Percentiles rank a stretch among this genome's conserved stretches.
These are phyloP conservation scores for Dromiciops gliroides DNA, from an alignment of 2,113 vertebrate genomes.

Conservation along the genomic window DNA sequence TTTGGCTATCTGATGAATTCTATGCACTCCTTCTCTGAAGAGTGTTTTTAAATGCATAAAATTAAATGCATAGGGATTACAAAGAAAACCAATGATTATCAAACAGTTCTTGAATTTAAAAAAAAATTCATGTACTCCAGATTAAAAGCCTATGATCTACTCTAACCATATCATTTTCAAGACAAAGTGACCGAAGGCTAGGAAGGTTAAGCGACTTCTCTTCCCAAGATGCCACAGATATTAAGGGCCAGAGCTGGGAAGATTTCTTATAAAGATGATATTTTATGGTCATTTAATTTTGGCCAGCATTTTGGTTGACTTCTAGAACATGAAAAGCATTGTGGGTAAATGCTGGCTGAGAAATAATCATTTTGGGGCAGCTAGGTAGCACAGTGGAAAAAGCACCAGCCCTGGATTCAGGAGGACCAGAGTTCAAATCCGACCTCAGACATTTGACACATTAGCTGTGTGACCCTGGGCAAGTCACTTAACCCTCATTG, in stretches of 20 bases:
- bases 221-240: neutral
- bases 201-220: neutral
- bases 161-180: neutral
- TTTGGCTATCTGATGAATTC: neutral
- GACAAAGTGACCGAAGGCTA: neutral
- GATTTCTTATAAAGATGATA: neutral
- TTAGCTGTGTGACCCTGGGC: no score
- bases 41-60: no score
- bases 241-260: neutral
- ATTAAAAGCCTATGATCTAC: neutral
- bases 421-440: no score
- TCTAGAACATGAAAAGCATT: slow-evolving; percentile 25
- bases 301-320: neutral
- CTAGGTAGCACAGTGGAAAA: no score
- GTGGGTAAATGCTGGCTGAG: neutral
- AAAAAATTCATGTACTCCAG: neutral
- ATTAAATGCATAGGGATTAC: no score
- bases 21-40: neutral
- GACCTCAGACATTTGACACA: no score
- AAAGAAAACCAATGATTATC: no score
- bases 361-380: neutral
- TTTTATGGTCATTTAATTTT: neutral
- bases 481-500: no score
- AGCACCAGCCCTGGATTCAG: no score
- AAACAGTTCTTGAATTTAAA: no score